Evolutionary conservation across 2,797 vertebrate genomes (phyloP), one percentile per base, ranked within the genome.

Genomic region (Melanotaenia parkinsoni): DNA sequence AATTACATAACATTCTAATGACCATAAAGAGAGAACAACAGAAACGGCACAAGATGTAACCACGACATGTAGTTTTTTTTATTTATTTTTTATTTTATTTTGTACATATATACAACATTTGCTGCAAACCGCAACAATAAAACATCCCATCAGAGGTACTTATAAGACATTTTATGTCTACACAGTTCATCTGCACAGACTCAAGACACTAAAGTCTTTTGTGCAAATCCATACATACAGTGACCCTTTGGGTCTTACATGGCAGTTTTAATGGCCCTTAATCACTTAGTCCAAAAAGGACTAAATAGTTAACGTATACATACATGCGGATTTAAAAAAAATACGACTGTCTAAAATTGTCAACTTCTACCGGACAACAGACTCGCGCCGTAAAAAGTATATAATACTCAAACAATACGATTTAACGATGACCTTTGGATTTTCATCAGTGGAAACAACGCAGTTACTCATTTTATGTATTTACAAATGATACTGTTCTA

Each of bases 191-290:
- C 87, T 89, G 91, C 93, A 91, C 89, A 88, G 89, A 91, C 83
- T 79, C 91, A 89, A 76, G 26, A 87, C 71, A 76, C 66, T 88
- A 76, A 89, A 75, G 83, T 87, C 81, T 83, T 16, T 56, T 26
- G 85, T 91, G 94, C 94, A 94, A 89, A 94, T 91, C 81, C 65
- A 92, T 87, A 89, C 70, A 76, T 77, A 85, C 20, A 85, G 67
- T 91, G 93, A 94, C 94, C 95, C 94, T 57, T 88, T 66, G 94
- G 93, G 93, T 94, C 94, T 95, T 95, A 94, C 94, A 83, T 91
- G 92, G 92, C 90, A 83, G 93, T 92, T 94, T 92, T 82, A 88
- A 77, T 84, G 87, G 89, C 94, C 93, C 91, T 81, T 89, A 50
- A 79, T 85, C 79, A 94, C 79, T 92, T 78, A 93, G 92, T 85